Evolutionary conservation across 1,140 invertebrate species (phyloP).

Genomic region (Diorhabda sublineata): DNA sequence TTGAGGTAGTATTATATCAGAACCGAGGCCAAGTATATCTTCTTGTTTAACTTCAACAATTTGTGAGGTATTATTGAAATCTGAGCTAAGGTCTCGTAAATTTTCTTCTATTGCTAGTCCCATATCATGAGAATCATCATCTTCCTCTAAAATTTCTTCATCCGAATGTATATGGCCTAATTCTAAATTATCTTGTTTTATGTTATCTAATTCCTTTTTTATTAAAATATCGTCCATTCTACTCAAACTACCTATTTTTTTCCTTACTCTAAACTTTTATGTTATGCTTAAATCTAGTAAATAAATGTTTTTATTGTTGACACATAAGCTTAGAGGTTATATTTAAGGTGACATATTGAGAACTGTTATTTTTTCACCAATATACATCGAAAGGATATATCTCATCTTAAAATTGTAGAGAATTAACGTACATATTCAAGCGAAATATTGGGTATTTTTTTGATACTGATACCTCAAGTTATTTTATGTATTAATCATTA

Average conservation of each 20-base stretch:
- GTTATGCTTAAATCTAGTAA: neutral
- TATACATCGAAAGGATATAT: too few relatives aligned
- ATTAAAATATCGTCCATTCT: conserved; percentile 41
- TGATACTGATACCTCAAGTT: too few relatives aligned
- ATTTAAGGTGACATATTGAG: too few relatives aligned
- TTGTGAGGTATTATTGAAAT: neutral
- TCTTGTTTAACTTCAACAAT: conserved; percentile 29
- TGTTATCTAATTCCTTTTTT: conserved; percentile 33
- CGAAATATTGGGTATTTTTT: too few relatives aligned
- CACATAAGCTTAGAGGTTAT: too few relatives aligned
- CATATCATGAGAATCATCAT: conserved; percentile 40
- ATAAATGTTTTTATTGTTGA: too few relatives aligned
- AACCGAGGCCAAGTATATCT: conserved; percentile 29
- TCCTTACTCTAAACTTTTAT: neutral
- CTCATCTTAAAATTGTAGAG: too few relatives aligned
- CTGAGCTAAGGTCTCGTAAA: neutral
- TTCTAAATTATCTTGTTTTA: conserved; percentile 37
- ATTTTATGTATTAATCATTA: too few relatives aligned
- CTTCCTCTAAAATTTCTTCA: conserved; percentile 40
- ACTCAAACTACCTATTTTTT: neutral
- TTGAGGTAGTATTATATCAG: conserved; percentile 43
- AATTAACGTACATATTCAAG: too few relatives aligned
- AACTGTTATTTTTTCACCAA: too few relatives aligned
- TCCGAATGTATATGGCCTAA: conserved; percentile 37
- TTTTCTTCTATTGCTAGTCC: conserved; percentile 28